These are phyloP conservation scores for Cyclura pinguis DNA, from an alignment of 2,797 vertebrate genomes.

Conservation along the genomic window DNA sequence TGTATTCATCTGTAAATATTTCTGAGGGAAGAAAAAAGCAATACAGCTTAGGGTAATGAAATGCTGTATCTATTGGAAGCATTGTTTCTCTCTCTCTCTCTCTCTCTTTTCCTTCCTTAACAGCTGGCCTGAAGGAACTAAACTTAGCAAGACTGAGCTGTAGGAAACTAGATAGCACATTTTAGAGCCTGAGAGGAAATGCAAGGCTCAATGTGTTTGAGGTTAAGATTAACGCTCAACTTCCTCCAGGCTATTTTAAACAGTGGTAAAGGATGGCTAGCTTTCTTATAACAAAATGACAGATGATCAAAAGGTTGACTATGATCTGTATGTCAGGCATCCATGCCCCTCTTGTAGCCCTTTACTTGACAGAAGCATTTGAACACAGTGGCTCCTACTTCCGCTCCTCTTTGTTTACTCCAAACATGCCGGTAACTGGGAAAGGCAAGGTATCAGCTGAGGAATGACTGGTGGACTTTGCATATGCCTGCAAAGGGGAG, in stretches of 20 bases:
- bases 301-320: constrained; percentile 80
- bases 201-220: constrained; percentile 82
- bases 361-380: constrained; percentile 70
- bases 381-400: constrained; percentile 66
- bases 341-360: constrained; percentile 58
- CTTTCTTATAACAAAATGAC: constrained; percentile 80
- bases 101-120: constrained; percentile 73
- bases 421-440: constrained; percentile 68
- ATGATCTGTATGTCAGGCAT: constrained; percentile 76
- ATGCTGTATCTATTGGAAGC: constrained; percentile 58
- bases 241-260: constrained; percentile 85
- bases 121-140: constrained; percentile 81
- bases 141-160: constrained; percentile 82
- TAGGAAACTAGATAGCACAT: constrained; percentile 83
- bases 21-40: constrained; percentile 16
- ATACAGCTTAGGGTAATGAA: background rate
- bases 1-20: background rate
- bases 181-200: constrained; percentile 81
- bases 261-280: constrained; percentile 78
- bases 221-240: constrained; percentile 83
- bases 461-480: background rate
- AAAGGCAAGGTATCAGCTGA: constrained; percentile 43
- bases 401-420: constrained; percentile 69
- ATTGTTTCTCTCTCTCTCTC: constrained; percentile 2
- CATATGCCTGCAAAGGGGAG: background rate